Conservation (phyloP, 2,797 vertebrate species). For the Oreochromis mossambicus region DNA sequence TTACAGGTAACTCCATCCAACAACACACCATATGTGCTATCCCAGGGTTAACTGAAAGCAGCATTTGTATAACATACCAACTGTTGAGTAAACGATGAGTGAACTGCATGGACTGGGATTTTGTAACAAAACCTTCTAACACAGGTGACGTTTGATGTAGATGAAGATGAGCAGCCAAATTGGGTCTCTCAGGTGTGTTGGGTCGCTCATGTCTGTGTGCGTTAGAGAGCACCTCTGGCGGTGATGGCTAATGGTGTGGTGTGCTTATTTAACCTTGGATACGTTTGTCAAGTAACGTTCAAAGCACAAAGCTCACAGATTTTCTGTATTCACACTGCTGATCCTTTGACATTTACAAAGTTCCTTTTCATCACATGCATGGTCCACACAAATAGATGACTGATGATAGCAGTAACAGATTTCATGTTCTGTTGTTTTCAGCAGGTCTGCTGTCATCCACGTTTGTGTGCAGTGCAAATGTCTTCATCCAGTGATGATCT, state of each 20-base stretch:
- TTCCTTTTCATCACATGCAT: background rate
- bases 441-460: background rate
- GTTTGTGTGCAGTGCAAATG: constrained; percentile 26
- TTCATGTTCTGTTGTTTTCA: background rate
- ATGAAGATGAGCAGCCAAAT: constrained; percentile 85
- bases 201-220: constrained; percentile 53
- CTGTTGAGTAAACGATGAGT: constrained; percentile 13
- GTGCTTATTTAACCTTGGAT: constrained; percentile 63
- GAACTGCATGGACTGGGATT: constrained; percentile 65
- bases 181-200: constrained; percentile 88
- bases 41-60: background rate
- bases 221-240: constrained; percentile 64
- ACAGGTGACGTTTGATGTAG: constrained; percentile 94
- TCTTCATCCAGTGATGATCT: background rate
- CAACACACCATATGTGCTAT: background rate
- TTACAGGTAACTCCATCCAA: constrained; percentile 77
- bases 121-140: constrained; percentile 85
- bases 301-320: constrained; percentile 26
- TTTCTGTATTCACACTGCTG: background rate
- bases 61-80: background rate
- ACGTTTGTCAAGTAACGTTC: background rate
- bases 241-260: constrained; percentile 76
- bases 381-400: background rate
- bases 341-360: background rate
- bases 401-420: background rate